Conservation (phyloP, 1,140 invertebrate genomes). For the Brachionus rotundiformis region DNA sequence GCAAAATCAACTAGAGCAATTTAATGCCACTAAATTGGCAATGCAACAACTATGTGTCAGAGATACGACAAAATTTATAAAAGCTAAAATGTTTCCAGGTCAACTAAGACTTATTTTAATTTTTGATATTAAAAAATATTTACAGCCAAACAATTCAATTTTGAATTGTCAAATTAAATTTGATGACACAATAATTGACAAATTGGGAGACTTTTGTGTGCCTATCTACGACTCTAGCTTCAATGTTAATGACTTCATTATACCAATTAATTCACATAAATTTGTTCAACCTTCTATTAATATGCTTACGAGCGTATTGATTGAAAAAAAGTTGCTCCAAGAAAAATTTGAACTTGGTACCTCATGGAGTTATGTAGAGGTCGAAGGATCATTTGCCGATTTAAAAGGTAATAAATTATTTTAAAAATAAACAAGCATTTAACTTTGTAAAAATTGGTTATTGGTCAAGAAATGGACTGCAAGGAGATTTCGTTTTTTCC, state of each 20-base stretch:
- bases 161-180: neutral
- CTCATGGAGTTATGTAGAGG: neutral
- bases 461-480: neutral
- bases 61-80: neutral
- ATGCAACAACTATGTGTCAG: neutral
- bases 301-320: neutral
- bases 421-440: neutral
- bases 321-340: neutral
- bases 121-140: slow-evolving; percentile 20
- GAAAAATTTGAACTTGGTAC: neutral
- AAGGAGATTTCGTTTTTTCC: neutral
- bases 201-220: slow-evolving; percentile 7
- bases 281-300: neutral
- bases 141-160: neutral
- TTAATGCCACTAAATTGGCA: neutral
- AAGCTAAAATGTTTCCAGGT: slow-evolving; percentile 6
- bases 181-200: neutral
- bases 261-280: neutral
- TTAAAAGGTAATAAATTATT: neutral
- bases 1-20: neutral
- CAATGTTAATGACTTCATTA: neutral
- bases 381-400: neutral
- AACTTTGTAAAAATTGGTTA: neutral
- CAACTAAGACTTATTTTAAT: neutral
- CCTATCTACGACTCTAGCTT: neutral